A percentile compares a stretch with the other conserved stretches of the same genome.
Evolutionary conservation across 2,797 vertebrate species (phyloP).

Genomic region (Acanthurus leucopareius): DNA sequence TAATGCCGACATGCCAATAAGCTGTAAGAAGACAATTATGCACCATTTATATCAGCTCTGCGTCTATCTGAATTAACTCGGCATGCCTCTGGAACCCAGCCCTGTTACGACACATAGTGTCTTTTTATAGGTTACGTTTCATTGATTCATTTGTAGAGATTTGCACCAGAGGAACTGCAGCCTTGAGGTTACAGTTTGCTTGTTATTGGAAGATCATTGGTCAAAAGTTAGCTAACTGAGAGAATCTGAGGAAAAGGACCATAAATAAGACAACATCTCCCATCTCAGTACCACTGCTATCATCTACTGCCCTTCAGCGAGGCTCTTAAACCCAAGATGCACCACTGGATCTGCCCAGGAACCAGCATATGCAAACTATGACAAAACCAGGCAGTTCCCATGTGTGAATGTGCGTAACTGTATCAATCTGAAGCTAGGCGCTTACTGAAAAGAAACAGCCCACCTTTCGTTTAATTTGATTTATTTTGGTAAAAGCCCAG

Average conservation of each 20-base stretch:
- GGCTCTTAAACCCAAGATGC: constrained; percentile 45
- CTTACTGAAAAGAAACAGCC: background rate
- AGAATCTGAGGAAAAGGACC: constrained; percentile 8
- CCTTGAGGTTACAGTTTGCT: constrained; percentile 33
- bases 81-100: constrained; percentile 35
- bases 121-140: constrained; percentile 20
- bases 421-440: constrained; percentile 3
- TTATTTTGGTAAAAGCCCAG: background rate
- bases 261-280: constrained; percentile 39
- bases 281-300: constrained; percentile 31
- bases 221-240: constrained; percentile 24
- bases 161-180: constrained; percentile 4
- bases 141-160: constrained; percentile 39
- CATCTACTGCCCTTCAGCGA: constrained; percentile 48
- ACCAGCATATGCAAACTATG: constrained; percentile 32
- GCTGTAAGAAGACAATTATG: constrained; percentile 79
- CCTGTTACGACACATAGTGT: constrained; percentile 25
- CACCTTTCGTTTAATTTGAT: background rate
- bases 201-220: constrained; percentile 29
- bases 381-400: constrained; percentile 22
- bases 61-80: constrained; percentile 44
- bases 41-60: constrained; percentile 75
- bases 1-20: constrained; percentile 75
- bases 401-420: constrained; percentile 15
- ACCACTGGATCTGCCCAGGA: constrained; percentile 29